phyloP scores from a whole-genome alignment of 2,888 invertebrate genomes.

The Steinernema carpocapsae region DNA sequence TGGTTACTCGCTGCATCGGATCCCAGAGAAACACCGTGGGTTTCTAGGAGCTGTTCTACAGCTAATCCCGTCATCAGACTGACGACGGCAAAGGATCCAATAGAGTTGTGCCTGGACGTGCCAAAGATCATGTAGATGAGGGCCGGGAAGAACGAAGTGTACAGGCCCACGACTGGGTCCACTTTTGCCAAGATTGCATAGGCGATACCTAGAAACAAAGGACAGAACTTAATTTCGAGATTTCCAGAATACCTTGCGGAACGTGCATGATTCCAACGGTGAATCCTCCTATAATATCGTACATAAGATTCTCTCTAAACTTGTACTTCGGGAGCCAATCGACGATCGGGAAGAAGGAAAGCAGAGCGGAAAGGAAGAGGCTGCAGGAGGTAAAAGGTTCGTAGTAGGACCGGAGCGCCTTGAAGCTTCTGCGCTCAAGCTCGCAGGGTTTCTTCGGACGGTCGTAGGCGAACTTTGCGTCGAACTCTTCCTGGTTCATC shows the following conservation, averaged over 20 bases:
- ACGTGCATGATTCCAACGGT: constrained; percentile 91
- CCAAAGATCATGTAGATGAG: constrained; percentile 84
- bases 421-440: constrained; percentile 37
- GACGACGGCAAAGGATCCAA: constrained; percentile 82
- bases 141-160: constrained; percentile 90
- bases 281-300: constrained; percentile 82
- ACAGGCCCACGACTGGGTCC: constrained; percentile 73
- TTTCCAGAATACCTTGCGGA: constrained; percentile 81
- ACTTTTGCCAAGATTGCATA: constrained; percentile 72
- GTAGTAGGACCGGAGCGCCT: constrained; percentile 41
- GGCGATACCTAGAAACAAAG: constrained; percentile 71
- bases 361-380: constrained; percentile 34
- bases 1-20: not conserved
- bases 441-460: constrained; percentile 47
- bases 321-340: constrained; percentile 69
- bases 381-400: constrained; percentile 44
- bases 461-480: constrained; percentile 57
- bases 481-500: constrained; percentile 60
- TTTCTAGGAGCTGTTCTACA: constrained; percentile 43
- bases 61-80: constrained; percentile 78
- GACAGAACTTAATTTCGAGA: constrained; percentile 1
- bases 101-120: constrained; percentile 84
- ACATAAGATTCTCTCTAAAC: constrained; percentile 73
- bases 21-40: constrained; percentile 36
- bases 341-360: constrained; percentile 65